Evolutionary conservation across 1,140 invertebrate species (phyloP), one percentile per base, ranked within the genome.

Genomic region (Magallana angulata): DNA sequence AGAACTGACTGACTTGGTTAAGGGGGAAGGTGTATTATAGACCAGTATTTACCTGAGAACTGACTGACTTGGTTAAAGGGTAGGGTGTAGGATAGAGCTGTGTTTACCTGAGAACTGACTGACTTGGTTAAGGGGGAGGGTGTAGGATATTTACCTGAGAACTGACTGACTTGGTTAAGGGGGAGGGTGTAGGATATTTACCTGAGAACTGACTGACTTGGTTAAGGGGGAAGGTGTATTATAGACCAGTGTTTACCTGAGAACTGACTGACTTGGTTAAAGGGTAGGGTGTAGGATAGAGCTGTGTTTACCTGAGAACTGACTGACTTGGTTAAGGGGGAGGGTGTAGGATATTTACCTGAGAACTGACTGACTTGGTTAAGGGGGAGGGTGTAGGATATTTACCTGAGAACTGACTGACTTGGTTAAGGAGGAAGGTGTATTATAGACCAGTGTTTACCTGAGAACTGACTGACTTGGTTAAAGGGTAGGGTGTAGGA

Each of bases 161-260:
- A 93, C 12, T 90, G 90, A 4, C 82, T 56, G 12, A 93, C 91
- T 68, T 92, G 85, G 6, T 84, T 30, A 1, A 92, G 36, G n/a
- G 93, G 91, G 57, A 94, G 81, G 24, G 90, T 92, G 60, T 90
- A 24, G 24, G 24, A 24, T 80, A 57, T 89, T 24, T 85, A 94
- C 92, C 90, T 87, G 91, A 48, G 86, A 94, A 93, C 12, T 90
- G 91, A 7, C 84, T 57, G 16, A 93, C 91, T 68, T 92, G 85
- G 6, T 84, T 30, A 4, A 92, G 36, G n/a, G 93, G 92, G 57
- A 93, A 68, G n/a, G 91, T 92, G 64, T 90, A 93, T 11, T 89
- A 84, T 24, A 24, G 24, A 24, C 0, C 24, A 0, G 0, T 80
- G 24, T 89, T 30, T 85, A 94, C 92, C 90, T 87, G 91, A 48